Base-by-base conservation (phyloP, 1,140 invertebrate species). In the Meloidogyne floridensis region DNA sequence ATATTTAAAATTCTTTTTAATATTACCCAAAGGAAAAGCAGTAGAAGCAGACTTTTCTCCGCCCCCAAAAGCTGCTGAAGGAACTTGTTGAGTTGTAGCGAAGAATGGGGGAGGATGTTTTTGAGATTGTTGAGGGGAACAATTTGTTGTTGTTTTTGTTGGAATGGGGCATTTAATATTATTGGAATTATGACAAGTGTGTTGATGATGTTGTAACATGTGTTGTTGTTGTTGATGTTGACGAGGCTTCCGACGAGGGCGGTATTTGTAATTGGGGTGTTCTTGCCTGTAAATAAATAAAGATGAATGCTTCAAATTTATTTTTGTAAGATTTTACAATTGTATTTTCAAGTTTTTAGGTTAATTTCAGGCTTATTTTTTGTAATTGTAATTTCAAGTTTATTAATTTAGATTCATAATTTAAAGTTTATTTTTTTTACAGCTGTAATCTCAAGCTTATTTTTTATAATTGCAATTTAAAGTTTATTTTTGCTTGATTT, bases 211-310 rank as follows among this genome's bases (percentile, higher is more conserved):
- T 56, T 56, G 59, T n/a, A 65, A 13, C 59, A 65, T n/a, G n/a
- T 65, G 59, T 65, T 65, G 59, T 65, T n/a, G 56, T 65, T 65
- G 59, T 65, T 65, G 59, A 18, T 65, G 59, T 65, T 79, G 77
- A 6, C 65, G 69, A 20, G 77, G 54, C 43, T 79, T 79, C n/a
- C 77, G 65, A 15, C 77, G 69, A 9, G 77, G 77, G 11, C 77
- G 77, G 51, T 79, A 79, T 47, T 79, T 79, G 77, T 79, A 79
- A 47, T 79, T 79, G 8, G 77, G 77, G n/a, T 79, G 77, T 47
- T 79, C 65, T 8, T 65, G 77, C 77, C 77, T 79, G 7, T 47
- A 79, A 20, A 69, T 10, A 32, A 42, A 10, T 65, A n/a, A n/a
- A 4, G 15, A 4, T 54, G 53, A 6, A 4, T 9, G 7, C 10